Base-by-base conservation (phyloP, 2,888 invertebrate species). In the Seira musarum region DNA sequence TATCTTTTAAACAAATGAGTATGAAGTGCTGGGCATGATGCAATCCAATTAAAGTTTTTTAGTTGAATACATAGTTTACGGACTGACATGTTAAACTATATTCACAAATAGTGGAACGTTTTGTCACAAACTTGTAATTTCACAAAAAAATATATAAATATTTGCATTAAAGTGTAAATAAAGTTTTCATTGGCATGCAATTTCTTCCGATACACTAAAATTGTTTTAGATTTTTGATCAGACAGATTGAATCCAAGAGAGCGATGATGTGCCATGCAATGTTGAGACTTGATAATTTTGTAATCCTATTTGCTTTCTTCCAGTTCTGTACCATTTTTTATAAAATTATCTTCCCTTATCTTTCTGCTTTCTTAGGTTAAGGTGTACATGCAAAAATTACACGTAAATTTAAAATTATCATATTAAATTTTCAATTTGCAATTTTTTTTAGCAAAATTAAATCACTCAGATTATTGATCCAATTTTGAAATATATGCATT, bases 11-110 rank as follows among this genome's bases (percentile, higher is more conserved):
- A 64, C n/a, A n/a, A n/a, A n/a, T n/a, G n/a, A 22, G 46, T 49
- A 63, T 46, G 24, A 60, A 68, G 76, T 80, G 81, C 83, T 82
- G 83, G 83, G 81, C 73, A 83, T 83, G 71, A 67, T 80, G 83
- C 83, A 83, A 83, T 83, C 40, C 13, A 40, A 40, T 40, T 40
- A 6, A 40, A 40, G 6, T 40, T 8, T 40, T 13, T 13, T 13
- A 6, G 6, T 8, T 40, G 13, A 40, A 8, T 40, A 40, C 13
- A 13, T 40, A 40, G 6, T 40, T 40, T 40, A 40, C 6, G 13
- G 40, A 40, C 13, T 8, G 13, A 40, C 13, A 40, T 40, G 40
- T 13, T 40, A 40, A 40, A 40, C 40, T 40, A n/a, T n/a, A n/a
- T n/a, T n/a, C n/a, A n/a, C n/a, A n/a, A n/a, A n/a, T n/a, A n/a